Evolutionary conservation across 2,797 vertebrate genomes (phyloP).

Genomic region (Tangara arthus): DNA sequence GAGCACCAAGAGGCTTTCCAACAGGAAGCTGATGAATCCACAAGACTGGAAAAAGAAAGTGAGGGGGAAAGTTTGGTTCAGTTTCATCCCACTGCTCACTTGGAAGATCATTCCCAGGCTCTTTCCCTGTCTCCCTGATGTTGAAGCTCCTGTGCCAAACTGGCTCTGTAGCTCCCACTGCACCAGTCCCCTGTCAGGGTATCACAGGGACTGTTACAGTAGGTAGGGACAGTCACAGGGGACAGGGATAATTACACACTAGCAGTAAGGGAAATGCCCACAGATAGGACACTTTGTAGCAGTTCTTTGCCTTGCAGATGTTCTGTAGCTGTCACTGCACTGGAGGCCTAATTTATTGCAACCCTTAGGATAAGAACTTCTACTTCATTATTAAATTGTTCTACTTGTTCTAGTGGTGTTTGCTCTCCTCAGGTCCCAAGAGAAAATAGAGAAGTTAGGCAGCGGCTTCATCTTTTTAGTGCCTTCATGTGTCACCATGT

Average conservation of each 20-base stretch:
- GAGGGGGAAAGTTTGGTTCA: background rate
- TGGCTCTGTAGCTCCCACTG: background rate
- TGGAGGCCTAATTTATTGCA: background rate
- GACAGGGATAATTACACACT: background rate
- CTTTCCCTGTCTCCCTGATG: background rate
- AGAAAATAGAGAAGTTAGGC: background rate
- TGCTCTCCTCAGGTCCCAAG: background rate
- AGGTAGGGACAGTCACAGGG: accelerated
- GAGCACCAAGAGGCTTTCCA: background rate
- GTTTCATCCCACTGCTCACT: accelerated
- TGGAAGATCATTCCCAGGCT: background rate
- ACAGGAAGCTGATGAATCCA: background rate
- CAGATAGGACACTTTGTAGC: background rate
- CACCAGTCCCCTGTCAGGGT: background rate
- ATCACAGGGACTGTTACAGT: background rate
- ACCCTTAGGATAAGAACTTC: background rate
- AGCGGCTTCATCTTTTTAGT: background rate
- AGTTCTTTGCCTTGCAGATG: background rate
- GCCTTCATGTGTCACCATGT: background rate
- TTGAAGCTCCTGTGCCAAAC: accelerated
- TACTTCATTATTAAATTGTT: background rate
- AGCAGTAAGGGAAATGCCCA: background rate
- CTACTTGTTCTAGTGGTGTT: background rate
- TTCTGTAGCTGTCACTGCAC: background rate
- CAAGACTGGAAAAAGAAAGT: background rate